Conservation (phyloP, 2,888 invertebrate genomes). For the Morpho deidamia region DNA sequence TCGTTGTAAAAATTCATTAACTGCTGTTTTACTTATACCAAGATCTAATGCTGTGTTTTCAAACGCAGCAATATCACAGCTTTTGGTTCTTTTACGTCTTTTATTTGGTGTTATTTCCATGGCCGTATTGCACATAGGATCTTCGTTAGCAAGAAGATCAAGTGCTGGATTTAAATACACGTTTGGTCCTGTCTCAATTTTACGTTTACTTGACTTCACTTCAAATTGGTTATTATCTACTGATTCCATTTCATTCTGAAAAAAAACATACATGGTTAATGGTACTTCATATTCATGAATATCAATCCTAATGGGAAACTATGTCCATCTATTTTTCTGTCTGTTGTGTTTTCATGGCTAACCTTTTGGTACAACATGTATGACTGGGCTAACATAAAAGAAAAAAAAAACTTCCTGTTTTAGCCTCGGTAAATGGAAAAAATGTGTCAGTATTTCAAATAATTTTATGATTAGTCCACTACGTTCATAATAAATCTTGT, state of each 20-base stretch:
- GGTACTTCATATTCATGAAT: no score
- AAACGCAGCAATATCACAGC: slow-evolving; percentile 56
- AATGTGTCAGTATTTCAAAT: no score
- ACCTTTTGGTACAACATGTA: no score
- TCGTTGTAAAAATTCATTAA: slow-evolving; percentile 55
- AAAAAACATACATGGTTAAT: slow-evolving; percentile 1
- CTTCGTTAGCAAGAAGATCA: slow-evolving; percentile 66
- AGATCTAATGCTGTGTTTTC: slow-evolving; percentile 66
- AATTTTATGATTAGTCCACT: no score
- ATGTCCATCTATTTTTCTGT: no score
- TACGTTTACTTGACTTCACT: slow-evolving; percentile 59
- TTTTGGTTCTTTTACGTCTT: slow-evolving; percentile 58
- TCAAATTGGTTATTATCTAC: slow-evolving; percentile 70
- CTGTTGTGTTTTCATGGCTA: no score
- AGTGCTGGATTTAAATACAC: slow-evolving; percentile 66
- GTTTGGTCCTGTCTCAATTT: slow-evolving; percentile 52
- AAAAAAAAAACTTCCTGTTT: no score
- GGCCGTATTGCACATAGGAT: slow-evolving; percentile 68
- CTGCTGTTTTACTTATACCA: slow-evolving; percentile 51
- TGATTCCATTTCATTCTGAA: slow-evolving; percentile 47
- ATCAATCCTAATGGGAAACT: no score
- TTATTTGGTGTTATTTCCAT: slow-evolving; percentile 69
- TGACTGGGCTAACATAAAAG: no score
- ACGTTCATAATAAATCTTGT: no score
- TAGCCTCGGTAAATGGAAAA: no score